Base-by-base conservation (phyloP, 1,140 invertebrate species). In the Drosophila lowei region DNA sequence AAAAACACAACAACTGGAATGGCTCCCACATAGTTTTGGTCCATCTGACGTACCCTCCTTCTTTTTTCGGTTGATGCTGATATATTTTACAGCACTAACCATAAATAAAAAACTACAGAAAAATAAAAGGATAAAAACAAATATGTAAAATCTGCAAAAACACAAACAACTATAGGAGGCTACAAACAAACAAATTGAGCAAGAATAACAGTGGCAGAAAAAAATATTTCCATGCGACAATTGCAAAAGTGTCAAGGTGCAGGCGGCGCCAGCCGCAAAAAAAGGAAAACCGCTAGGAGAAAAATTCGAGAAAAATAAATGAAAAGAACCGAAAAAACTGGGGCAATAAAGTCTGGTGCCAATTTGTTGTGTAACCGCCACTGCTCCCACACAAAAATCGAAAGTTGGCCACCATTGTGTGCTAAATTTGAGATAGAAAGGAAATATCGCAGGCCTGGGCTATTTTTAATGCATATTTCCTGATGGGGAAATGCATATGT, bases 221-320 rank as follows among this genome's bases (percentile, higher is more conserved):
- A 70, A 70, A 70, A 38, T 68, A 68, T 70, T 70, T 68, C 42
- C 66, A 68, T 70, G 66, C 66, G 66, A 70, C 66, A 70, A 68
- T 70, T 70, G 66, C 66, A 70, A 68, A 70, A 70, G 63, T 70
- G 66, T 70, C 66, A 70, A 70, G 66, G 66, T 70, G 66, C 66
- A 68, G 52, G 23, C 44, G 66, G 66, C 66, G 66, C 66, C 66
- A 70, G 66, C 34, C 63, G 15, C 44, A 30, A 43, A 28, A 65
- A 63, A 63, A 28, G n/a, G 13, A 25, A 46, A 42, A 6, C 34
- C 34, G 0, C 11, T 13, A 6, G 1, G 30, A 9, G 18, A 30
- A 46, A n/a, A 58, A 56, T 21, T 18, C 13, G 50, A 9, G 8
- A 38, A 66, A 67, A 48, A 70, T 49, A 70, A 38, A 70, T 57